Evolutionary conservation across 2,797 vertebrate species (phyloP), one percentile per base, ranked within the genome.

Genomic region (Babyrousa celebensis): DNA sequence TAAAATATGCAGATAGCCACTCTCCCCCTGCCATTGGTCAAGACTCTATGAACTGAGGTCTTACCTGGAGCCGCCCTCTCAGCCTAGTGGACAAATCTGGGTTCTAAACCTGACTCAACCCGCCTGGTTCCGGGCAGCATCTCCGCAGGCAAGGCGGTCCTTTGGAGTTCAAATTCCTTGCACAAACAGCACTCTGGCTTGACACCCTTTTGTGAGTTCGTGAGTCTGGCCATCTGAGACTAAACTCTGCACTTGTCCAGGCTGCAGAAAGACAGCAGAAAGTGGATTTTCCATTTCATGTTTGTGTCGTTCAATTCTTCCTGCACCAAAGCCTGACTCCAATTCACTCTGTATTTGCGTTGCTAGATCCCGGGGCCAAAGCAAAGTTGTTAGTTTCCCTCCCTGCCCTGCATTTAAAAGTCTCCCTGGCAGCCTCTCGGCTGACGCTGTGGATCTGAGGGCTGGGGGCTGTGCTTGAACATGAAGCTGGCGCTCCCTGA

Each of bases 1-100:
- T 89, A 93, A 97, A 92, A 83, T 95, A 92, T 92, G 85, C 96
- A 97, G 97, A 97, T 58, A 72, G 1, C 12, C 78, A 58, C n/a
- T 63, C 67, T 72, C 16, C 43, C 25, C 32, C 5, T 85, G 29
- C 43, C 89, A 84, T 82, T 96, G 91, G 92, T 92, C 60, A 95
- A 67, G 95, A 96, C 68, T 95, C 96, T 98, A 74, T 67, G 77
- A 89, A 98, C 85, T 71, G 54, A 85, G 89, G 94, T 93, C 71
- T 94, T 82, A 95, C 93, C 77, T 93, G 94, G 25, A 86, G 90
- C 86, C 68, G 60, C 23, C 21, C 78, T 92, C 91, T 95, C 78
- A 58, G 48, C 62, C 43, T 29, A 5, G 40, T 6, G 68, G 96
- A 40, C 63, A 78, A 75, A 85, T 60, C 23, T 10, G 43, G 74